phyloP scores from a whole-genome alignment of 2,888 invertebrate genomes.

The Habroteleia sp. region DNA sequence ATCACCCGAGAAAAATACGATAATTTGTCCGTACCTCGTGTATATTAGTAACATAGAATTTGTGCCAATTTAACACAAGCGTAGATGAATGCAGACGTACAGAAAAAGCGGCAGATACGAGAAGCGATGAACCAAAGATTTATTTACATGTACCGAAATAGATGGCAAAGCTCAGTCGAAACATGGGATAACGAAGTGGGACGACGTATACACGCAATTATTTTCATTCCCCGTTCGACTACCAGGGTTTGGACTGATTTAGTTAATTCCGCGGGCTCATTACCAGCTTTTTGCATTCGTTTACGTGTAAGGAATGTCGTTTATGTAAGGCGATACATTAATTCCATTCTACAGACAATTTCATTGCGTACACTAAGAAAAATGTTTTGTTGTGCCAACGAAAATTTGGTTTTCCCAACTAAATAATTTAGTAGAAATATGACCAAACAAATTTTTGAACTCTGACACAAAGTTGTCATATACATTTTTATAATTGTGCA shows the following conservation, averaged over 20 bases:
- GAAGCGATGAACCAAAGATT: conserved; percentile 66
- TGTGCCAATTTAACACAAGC: conserved; percentile 53
- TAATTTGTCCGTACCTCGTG: conserved; percentile 29
- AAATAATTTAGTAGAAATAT: no score
- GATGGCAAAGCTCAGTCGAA: conserved; percentile 58
- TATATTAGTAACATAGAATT: conserved; percentile 39
- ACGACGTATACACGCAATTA: conserved; percentile 68
- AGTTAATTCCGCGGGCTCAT: conserved; percentile 24
- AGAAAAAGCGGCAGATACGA: conserved; percentile 64
- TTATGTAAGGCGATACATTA: no score
- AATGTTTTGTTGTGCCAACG: no score
- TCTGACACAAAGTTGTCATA: no score
- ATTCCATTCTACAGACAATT: no score
- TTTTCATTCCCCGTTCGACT: conserved; percentile 65
- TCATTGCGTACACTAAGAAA: no score
- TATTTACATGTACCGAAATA: conserved; percentile 63
- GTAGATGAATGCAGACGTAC: conserved; percentile 29
- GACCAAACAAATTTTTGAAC: no score
- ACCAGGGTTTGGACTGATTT: conserved; percentile 19
- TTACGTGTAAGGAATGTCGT: no score
- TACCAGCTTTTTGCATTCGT: conserved; percentile 17
- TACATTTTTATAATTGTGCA: no score
- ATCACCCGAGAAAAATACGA: conserved; percentile 30
- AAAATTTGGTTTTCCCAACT: no score
- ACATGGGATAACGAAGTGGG: conserved; percentile 66